Evolutionary conservation across 2,113 vertebrate genomes (phyloP), one percentile per base, ranked within the genome.

Genomic region (Oncorhynchus keta): DNA sequence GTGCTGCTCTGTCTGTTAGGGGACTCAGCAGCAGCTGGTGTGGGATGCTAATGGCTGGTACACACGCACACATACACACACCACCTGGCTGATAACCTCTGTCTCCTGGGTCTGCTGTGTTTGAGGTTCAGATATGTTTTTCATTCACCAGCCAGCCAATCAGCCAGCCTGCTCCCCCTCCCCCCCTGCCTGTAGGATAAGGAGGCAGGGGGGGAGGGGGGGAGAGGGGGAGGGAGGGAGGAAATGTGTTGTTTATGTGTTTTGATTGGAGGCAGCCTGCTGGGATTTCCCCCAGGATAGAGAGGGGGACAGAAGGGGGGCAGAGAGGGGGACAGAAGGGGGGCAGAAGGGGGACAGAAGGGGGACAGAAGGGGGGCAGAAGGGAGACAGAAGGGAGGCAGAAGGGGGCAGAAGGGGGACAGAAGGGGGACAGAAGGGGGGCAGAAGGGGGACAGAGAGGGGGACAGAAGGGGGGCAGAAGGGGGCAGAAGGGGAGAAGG

Each of bases 21-120:
- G 83, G 84, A 84, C 83, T 84, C 35, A 76, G 81, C 91, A 84
- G 90, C 90, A 92, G 91, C 86, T 92, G 91, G 85, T 91, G 39
- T 45, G 2, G 7, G 39, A 9, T 8, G 39, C 39, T 11, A 9
- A 45, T 45, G 39, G 8, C 39, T 45, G 39, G 39, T 9, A 39
- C 39, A 39, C 39, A 39, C 39, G 9, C 2, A 9, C 8, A 39
- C 39, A 39, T 8, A 39, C 8, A 45, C 39, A 45, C 35, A 39
- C 35, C 39, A 45, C 39, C 39, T 45, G 39, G 39, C 8, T 45
- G 39, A 45, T 45, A 45, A 8, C 39, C 39, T 57, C 18, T 14
- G 55, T 24, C 64, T 22, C 24, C 82, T 89, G 89, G 87, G 89
- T 87, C 2, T 13, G 80, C 78, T 78, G 86, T 86, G 83, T 87